A percentile compares a stretch with the other conserved stretches of the same genome.
Evolutionary conservation across 2,797 vertebrate genomes (phyloP).

Genomic region (Sciaenops ocellatus): DNA sequence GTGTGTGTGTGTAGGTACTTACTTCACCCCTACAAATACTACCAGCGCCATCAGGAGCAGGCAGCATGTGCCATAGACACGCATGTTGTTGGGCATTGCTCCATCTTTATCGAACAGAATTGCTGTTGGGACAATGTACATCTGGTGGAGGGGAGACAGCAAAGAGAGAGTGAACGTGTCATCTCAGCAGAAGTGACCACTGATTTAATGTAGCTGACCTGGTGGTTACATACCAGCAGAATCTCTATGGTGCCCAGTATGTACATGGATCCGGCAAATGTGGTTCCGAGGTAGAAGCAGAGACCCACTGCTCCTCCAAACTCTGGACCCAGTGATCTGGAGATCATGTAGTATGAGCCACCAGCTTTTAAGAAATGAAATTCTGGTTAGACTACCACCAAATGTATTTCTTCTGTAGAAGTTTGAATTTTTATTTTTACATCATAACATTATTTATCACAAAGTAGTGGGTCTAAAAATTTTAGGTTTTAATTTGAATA

Average conservation of each 20-base stretch:
- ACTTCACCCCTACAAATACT: slow-evolving; percentile 96
- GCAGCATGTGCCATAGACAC: slow-evolving; percentile 92
- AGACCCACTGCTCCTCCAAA: slow-evolving; percentile 97
- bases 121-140: slow-evolving; percentile 90
- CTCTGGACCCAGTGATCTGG: slow-evolving; percentile 95
- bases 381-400: neutral
- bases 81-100: slow-evolving; percentile 89
- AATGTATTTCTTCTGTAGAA: neutral
- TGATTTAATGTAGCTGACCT: neutral
- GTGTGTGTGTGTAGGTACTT: slow-evolving; percentile 38
- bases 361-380: slow-evolving; percentile 85
- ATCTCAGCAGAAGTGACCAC: too few relatives aligned
- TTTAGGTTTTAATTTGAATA: too few relatives aligned
- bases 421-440: too few relatives aligned
- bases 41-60: slow-evolving; percentile 92
- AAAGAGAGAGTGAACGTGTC: neutral
- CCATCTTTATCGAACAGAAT: slow-evolving; percentile 78
- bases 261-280: slow-evolving; percentile 96
- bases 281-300: slow-evolving; percentile 96
- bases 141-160: slow-evolving; percentile 76
- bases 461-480: too few relatives aligned
- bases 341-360: slow-evolving; percentile 98
- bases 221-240: slow-evolving; percentile 86
- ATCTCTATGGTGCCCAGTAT: slow-evolving; percentile 98
- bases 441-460: too few relatives aligned